Conservation (phyloP, 2,888 invertebrate species). For the Nephrotoma appendiculata region DNA sequence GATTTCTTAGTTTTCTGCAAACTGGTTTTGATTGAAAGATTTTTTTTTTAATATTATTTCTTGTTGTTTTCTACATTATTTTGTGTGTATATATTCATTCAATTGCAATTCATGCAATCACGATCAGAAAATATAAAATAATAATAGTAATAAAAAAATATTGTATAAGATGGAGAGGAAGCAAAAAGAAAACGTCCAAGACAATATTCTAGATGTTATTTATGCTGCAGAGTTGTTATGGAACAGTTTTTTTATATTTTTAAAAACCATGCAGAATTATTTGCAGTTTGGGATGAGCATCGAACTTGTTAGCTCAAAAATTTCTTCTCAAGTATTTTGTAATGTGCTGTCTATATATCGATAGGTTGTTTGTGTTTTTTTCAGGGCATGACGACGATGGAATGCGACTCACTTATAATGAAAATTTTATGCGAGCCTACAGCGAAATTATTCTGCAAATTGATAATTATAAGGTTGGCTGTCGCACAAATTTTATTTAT, state of each 20-base stretch:
- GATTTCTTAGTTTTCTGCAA: not conserved
- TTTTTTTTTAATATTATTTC: not conserved
- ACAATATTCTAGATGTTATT: not conserved
- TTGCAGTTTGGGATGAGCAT: not conserved
- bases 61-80: not conserved
- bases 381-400: not conserved
- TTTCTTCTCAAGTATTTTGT: not conserved
- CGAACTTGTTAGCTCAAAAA: not conserved
- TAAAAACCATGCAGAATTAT: not conserved
- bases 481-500: no score
- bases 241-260: not conserved
- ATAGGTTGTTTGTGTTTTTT: not conserved
- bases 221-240: not conserved
- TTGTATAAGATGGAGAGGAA: not conserved
- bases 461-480: no score
- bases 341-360: not conserved
- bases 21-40: conserved; percentile 4
- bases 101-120: not conserved
- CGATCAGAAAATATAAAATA: not conserved
- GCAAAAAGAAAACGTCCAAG: not conserved
- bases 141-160: not conserved
- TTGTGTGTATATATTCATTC: not conserved
- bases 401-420: not conserved
- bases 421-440: not conserved
- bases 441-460: not conserved